Evolutionary conservation across 2,888 invertebrate species (phyloP).

Genomic region (Hirtodrosophila trivittata): DNA sequence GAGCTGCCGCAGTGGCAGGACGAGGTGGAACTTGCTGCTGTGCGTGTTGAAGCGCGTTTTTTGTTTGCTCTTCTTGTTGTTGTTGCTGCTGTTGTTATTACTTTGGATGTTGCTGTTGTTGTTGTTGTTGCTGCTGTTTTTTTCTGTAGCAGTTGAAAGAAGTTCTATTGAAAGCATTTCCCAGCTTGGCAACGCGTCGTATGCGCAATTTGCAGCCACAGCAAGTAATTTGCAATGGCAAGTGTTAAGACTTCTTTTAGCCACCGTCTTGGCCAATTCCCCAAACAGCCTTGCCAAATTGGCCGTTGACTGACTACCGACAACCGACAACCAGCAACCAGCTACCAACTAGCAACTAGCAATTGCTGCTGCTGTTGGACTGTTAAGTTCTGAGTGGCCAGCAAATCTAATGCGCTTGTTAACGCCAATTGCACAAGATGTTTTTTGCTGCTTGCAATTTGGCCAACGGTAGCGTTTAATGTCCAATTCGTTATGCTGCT

Average conservation of each 20-base stretch:
- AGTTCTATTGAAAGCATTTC: constrained; percentile 43
- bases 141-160: constrained; percentile 40
- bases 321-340: constrained; percentile 15
- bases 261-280: constrained; percentile 61
- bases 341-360: constrained; percentile 15
- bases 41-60: constrained; percentile 78
- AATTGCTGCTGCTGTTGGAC: constrained; percentile 1
- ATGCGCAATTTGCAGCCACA: constrained; percentile 64
- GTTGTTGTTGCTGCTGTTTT: constrained; percentile 28
- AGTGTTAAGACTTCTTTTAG: constrained; percentile 69
- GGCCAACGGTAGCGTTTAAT: constrained; percentile 81
- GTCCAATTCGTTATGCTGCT: constrained; percentile 76
- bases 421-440: constrained; percentile 74
- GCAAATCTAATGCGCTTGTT: constrained; percentile 78
- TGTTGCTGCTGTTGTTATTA: constrained; percentile 23
- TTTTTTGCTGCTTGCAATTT: constrained; percentile 62
- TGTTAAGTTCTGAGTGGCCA: constrained; percentile 27
- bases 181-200: constrained; percentile 52
- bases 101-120: constrained; percentile 15
- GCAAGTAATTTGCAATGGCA: constrained; percentile 73
- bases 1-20: constrained; percentile 20
- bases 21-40: constrained; percentile 46
- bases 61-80: constrained; percentile 49
- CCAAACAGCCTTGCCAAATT: constrained; percentile 78
- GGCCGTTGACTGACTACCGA: constrained; percentile 62